Evolutionary conservation across 1,140 invertebrate genomes (phyloP).

Genomic region (Drosophila ficusphila): DNA sequence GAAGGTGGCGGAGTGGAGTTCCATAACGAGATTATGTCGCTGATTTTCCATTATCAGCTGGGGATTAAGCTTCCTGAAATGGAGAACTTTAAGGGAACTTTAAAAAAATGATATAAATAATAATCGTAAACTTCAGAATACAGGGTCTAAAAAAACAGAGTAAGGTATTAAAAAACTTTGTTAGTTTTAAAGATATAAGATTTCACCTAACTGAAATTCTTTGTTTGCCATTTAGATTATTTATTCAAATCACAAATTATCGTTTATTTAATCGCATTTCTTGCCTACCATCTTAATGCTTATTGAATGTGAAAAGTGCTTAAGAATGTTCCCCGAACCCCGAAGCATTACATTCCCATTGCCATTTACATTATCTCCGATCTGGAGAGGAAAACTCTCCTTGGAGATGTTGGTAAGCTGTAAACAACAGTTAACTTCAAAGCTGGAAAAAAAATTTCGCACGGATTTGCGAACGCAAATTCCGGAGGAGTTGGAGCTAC

Average conservation of each 20-base stretch:
- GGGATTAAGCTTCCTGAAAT: conserved; percentile 8
- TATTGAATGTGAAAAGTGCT: conserved; percentile 63
- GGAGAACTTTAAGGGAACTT: background rate
- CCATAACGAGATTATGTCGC: conserved; percentile 59
- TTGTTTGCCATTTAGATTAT: conserved; percentile 15
- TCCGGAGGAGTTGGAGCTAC: conserved; percentile 34
- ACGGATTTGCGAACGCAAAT: conserved; percentile 60
- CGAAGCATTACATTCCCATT: conserved; percentile 3
- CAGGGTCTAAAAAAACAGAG: too few relatives aligned
- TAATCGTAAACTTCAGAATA: too few relatives aligned
- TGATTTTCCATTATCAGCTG: conserved; percentile 47
- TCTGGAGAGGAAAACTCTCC: conserved; percentile 37
- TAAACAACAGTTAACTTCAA: conserved; percentile 70
- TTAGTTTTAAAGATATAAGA: background rate
- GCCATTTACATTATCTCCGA: conserved; percentile 64
- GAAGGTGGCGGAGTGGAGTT: conserved; percentile 17
- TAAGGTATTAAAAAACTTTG: background rate
- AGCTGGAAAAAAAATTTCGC: conserved; percentile 54
- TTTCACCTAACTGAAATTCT: background rate
- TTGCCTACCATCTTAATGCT: conserved; percentile 22
- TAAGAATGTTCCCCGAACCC: conserved; percentile 9
- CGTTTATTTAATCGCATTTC: conserved; percentile 64
- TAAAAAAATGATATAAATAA: too few relatives aligned
- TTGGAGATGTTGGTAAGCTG: conserved; percentile 53
- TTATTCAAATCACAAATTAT: conserved; percentile 77